Conservation (phyloP, 1,140 invertebrate genomes). For the Colletes latitarsis region DNA sequence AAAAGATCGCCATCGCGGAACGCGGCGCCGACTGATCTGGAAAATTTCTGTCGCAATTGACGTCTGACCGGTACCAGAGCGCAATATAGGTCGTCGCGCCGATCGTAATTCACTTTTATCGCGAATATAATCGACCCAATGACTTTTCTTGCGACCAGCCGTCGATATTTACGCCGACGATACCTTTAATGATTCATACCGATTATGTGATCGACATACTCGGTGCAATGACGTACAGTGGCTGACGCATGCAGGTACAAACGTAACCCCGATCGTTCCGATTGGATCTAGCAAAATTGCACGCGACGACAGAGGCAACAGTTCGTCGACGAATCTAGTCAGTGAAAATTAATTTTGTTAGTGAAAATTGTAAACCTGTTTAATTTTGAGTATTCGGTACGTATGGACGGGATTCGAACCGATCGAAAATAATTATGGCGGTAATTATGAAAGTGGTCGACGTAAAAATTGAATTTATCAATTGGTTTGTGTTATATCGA, state of each 20-base stretch:
- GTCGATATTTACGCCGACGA: slow-evolving; percentile 29
- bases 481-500: no score
- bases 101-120: slow-evolving; percentile 55
- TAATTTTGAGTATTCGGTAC: no score
- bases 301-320: no score
- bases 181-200: slow-evolving; percentile 47
- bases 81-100: slow-evolving; percentile 22
- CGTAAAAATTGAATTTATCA: no score
- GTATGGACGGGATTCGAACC: no score
- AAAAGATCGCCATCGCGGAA: slow-evolving; percentile 12
- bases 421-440: no score
- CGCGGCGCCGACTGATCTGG: not conserved
- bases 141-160: slow-evolving; percentile 3
- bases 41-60: not conserved
- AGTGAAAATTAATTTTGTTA: no score
- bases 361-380: no score
- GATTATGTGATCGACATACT: slow-evolving; percentile 32
- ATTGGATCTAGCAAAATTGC: no score
- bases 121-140: slow-evolving; percentile 32
- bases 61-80: slow-evolving; percentile 23
- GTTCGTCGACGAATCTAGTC: no score
- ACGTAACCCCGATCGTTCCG: not conserved
- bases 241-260: slow-evolving; percentile 3
- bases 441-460: no score
- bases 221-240: slow-evolving; percentile 16